phyloP scores from a whole-genome alignment of 2,888 invertebrate species.

The Encarsia formosa region DNA sequence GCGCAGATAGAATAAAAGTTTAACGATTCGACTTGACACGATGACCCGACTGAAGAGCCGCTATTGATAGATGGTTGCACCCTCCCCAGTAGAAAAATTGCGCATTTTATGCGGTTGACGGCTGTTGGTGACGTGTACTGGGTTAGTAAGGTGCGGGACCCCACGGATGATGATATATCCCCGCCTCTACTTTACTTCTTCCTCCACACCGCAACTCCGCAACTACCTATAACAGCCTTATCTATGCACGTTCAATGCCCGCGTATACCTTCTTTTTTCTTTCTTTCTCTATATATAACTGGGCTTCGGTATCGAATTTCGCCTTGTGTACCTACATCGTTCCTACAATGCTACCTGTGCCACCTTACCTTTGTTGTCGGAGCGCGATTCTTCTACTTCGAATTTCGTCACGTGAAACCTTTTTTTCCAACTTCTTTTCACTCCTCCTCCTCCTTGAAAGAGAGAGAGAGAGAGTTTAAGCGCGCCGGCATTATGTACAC shows the following conservation, averaged over 20 bases:
- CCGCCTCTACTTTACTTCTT: too few species aligned
- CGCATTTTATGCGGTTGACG: too few species aligned
- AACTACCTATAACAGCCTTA: too few species aligned
- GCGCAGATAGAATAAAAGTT: too few species aligned
- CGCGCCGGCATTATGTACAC: too few species aligned
- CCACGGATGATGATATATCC: not conserved
- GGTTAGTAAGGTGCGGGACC: too few species aligned
- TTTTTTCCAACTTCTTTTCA: not conserved
- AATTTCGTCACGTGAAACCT: conserved; percentile 25
- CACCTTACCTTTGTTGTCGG: not conserved
- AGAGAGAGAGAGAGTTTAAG: too few species aligned
- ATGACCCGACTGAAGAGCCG: conserved; percentile 41
- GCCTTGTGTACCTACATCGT: not conserved
- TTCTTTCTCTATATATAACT: conserved; percentile 19
- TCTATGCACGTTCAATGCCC: too few species aligned
- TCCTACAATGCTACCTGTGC: not conserved
- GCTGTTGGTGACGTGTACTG: too few species aligned
- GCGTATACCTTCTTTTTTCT: conserved; percentile 10
- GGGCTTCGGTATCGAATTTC: conserved; percentile 25
- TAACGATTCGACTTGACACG: conserved; percentile 37
- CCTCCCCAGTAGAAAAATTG: too few species aligned
- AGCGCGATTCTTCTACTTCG: conserved; percentile 4
- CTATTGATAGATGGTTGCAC: conserved; percentile 42
- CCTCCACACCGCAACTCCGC: too few species aligned
- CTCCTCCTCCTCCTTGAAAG: not conserved